Base-by-base conservation (phyloP, 1,140 invertebrate genomes). In the Papilio dardanus region DNA sequence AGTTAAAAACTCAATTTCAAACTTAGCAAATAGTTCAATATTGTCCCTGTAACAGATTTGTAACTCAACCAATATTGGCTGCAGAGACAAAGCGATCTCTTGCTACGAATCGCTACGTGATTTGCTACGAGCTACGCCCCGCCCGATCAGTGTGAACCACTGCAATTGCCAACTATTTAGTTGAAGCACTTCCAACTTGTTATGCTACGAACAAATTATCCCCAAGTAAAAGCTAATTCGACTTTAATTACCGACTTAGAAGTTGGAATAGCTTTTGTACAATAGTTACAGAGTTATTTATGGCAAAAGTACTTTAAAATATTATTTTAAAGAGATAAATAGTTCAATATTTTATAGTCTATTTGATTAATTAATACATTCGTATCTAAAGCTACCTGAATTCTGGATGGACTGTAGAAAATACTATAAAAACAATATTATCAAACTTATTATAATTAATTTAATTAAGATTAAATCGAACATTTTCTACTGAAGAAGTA, bases 131-230 rank as follows among this genome's bases (percentile, higher is more conserved):
- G 54, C 21, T 24, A 58, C 54, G 54, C 54, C 12, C 21, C 54
- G 54, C 54, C 54, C 54, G 54, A 58, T 58, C 54, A 24, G 54
- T 58, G 54, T 58, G 24, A 24, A 3, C 54, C 0, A 30, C 54
- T 58, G 54, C 54, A 58, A 58, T 58, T 58, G 54, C 54, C 24
- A 58, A 58, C 54, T 58, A 58, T 58, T 58, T 58, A 58, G 21
- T 58, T 24, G 54, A 28, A 58, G 0, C 4, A 12, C 54, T 58
- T 58, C 54, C 54, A 58, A 58, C 50, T 54, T 54, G 54, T 58
- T 30, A 58, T 58, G 30, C 54, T 8, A 30, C 54, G 54, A 28
- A 58, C 54, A 30, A 58, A 58, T 58, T 58, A 58, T 58, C 54
- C n/a, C 24, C 2, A 58, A 30, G 54, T 58, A 28, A 14, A 58